A percentile compares a stretch with the other conserved stretches of the same genome.
These are phyloP conservation scores for Habropoda laboriosa DNA, from an alignment of 1,140 invertebrate genomes.

Conservation along the genomic window DNA sequence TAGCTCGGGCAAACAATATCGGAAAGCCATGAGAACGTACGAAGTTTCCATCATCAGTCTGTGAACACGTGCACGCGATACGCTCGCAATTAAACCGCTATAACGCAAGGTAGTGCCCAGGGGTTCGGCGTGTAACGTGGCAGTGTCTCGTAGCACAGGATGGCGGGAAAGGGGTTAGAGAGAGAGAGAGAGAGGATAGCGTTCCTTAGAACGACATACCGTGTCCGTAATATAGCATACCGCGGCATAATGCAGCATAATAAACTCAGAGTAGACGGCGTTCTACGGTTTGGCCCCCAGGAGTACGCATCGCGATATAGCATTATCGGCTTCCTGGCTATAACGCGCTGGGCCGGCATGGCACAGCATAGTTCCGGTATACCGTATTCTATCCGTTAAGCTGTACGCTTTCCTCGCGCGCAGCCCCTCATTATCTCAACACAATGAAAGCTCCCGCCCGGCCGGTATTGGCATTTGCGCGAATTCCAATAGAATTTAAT, in stretches of 20 bases:
- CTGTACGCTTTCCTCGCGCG: slow-evolving; percentile 66
- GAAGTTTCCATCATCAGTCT: slow-evolving; percentile 31
- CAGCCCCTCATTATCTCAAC: slow-evolving; percentile 75
- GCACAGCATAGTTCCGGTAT: slow-evolving; percentile 30
- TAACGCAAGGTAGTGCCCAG: neutral
- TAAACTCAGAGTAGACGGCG: slow-evolving; percentile 40
- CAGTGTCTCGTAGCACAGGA: slow-evolving; percentile 2
- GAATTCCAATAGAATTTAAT: slow-evolving; percentile 80
- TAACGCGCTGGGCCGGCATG: slow-evolving; percentile 1
- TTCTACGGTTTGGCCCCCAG: neutral
- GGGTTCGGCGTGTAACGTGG: slow-evolving; percentile 5
- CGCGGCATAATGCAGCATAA: slow-evolving; percentile 53
- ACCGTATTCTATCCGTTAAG: slow-evolving; percentile 71
- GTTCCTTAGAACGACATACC: slow-evolving; percentile 44
- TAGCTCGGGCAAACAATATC: slow-evolving; percentile 12
- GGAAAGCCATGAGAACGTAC: slow-evolving; percentile 39
- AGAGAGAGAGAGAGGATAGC: too few relatives aligned
- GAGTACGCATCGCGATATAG: slow-evolving; percentile 34
- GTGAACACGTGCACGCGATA: slow-evolving; percentile 20
- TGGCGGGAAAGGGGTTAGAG: too few relatives aligned
- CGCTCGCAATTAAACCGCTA: slow-evolving; percentile 40
- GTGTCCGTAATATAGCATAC: slow-evolving; percentile 49
- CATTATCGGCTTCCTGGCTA: slow-evolving; percentile 36
- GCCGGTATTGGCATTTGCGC: slow-evolving; percentile 78
- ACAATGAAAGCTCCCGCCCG: slow-evolving; percentile 72